Percentiles rank a stretch among this genome's conserved stretches.
These are phyloP conservation scores for Neoniphon sammara DNA, from an alignment of 2,797 vertebrate species.

Conservation along the genomic window DNA sequence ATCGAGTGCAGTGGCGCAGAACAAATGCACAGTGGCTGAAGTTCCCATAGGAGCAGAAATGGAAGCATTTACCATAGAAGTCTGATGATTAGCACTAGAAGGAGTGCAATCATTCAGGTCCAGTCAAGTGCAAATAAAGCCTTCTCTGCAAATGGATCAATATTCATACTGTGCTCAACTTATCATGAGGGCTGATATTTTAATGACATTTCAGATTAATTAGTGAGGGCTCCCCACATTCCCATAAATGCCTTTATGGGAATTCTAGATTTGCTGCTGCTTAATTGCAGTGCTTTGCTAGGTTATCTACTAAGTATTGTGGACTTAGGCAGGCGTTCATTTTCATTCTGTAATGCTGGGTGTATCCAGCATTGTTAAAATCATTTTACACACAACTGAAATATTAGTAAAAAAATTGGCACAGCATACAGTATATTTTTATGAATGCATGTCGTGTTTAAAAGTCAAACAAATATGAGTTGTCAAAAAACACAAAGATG, in stretches of 20 bases:
- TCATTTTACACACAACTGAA: background rate
- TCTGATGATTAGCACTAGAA: slow-evolving; percentile 53
- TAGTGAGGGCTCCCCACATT: slow-evolving; percentile 22
- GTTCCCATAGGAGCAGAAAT: slow-evolving; percentile 36
- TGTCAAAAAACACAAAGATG: too few relatives aligned
- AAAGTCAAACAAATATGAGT: too few relatives aligned
- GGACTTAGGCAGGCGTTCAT: background rate
- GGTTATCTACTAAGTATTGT: background rate
- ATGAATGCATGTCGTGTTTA: too few relatives aligned
- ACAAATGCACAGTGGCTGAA: slow-evolving; percentile 42
- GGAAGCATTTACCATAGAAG: slow-evolving; percentile 35
- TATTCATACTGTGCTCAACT: slow-evolving; percentile 28
- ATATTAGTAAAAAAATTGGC: background rate
- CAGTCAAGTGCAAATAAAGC: slow-evolving; percentile 59
- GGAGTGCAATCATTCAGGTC: slow-evolving; percentile 51
- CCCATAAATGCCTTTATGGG: slow-evolving; percentile 33
- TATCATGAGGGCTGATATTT: slow-evolving; percentile 22
- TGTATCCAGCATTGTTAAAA: background rate
- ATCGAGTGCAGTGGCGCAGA: slow-evolving; percentile 54
- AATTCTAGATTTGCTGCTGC: slow-evolving; percentile 1
- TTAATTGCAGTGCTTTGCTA: slow-evolving; percentile 12
- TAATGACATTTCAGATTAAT: slow-evolving; percentile 51
- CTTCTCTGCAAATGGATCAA: slow-evolving; percentile 59
- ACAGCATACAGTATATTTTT: background rate
- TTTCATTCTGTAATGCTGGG: background rate